Evolutionary conservation across 2,888 invertebrate species (phyloP), one percentile per base, ranked within the genome.

Genomic region (Adela reaumurella): DNA sequence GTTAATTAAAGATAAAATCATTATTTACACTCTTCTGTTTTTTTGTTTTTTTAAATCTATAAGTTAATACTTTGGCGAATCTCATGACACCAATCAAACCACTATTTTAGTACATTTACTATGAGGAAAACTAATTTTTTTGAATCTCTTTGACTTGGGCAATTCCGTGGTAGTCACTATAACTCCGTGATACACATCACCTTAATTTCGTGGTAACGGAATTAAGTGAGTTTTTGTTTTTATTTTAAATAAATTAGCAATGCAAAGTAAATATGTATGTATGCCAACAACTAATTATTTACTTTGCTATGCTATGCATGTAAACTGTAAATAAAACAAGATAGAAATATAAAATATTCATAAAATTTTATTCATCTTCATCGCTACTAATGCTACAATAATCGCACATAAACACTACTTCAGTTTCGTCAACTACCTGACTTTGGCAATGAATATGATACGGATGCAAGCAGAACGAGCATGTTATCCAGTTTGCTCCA

Each of bases 381-480:
- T 51, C 51, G 46, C 43, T 49, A 47, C 49, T 51, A 16, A 51
- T 45, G 42, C 51, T 47, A 24, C 49, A 50, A 45, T 43, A 28
- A 42, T 52, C 52, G 49, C 52, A 52, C 52, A 52, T 49, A 46
- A 47, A 51, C 42, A 51, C 35, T 44, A 47, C 44, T 48, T 49
- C 49, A 19, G 46, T 46, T 17, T 52, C 48, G 35, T 46, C 44
- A 35, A 52, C 45, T 24, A 29, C 28, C 48, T 52, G 50, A 46
- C 48, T 52, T 48, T 52, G 48, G 41, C 51, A 52, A 46, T 52
- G 48, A 24, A 46, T 43, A 46, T 52, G 48, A 52, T 50, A 52
- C 20, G 50, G 48, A 43, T 44, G 46, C 29, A 44, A 44, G 44
- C 47, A 51, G 35, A 51, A 51, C 16, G 49, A 49, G 19, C 49